Evolutionary conservation across 1,140 invertebrate genomes (phyloP), one percentile per base, ranked within the genome.

Genomic region (Mercenaria mercenaria): DNA sequence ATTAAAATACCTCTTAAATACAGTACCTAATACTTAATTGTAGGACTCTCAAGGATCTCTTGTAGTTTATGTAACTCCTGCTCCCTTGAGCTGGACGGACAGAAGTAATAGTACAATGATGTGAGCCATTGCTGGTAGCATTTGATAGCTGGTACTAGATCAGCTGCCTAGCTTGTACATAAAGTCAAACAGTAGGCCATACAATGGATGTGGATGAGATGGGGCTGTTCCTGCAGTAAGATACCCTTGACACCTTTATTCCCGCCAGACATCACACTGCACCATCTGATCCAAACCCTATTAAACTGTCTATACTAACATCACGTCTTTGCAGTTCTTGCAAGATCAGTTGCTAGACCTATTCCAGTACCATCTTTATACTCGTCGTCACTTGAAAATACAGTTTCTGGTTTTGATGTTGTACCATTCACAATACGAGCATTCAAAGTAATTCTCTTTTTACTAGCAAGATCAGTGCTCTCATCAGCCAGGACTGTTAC

Each of bases 201-300:
- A 23, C 81, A 83, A 43, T 83, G 39, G 20, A 83, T 69, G 29
- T 83, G 59, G 18, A 83, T 39, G 8, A 67, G 26, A 29, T 69
- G 39, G 13, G 61, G 59, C 2, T 82, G 52, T 8, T 79, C 26
- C 15, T 10, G 10, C 23, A 56, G 18, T 4, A 80, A 23, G 0
- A 56, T 56, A 1, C 47, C 77, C 20, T n/a, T 56, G 0, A 80
- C 77, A 2, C 77, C 61, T 26, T 41, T 67, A 11, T 67, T 32
- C 1, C 2, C 0, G 0, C 80, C 80, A 43, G 80, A n/a, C 80
- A 83, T 83, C 13, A 67, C 80, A 67, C 32, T 10, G 3, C 80
- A 10, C 80, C 80, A 26, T 83, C 80, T 18, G 77, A 56, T 0
- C 47, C 77, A 56, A 80, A 80, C 0, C 77, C 77, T 20, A 80